Percentiles rank a stretch among this genome's conserved stretches.
Evolutionary conservation across 2,888 invertebrate species (phyloP).

Genomic region (Cryptus viduatorius): DNA sequence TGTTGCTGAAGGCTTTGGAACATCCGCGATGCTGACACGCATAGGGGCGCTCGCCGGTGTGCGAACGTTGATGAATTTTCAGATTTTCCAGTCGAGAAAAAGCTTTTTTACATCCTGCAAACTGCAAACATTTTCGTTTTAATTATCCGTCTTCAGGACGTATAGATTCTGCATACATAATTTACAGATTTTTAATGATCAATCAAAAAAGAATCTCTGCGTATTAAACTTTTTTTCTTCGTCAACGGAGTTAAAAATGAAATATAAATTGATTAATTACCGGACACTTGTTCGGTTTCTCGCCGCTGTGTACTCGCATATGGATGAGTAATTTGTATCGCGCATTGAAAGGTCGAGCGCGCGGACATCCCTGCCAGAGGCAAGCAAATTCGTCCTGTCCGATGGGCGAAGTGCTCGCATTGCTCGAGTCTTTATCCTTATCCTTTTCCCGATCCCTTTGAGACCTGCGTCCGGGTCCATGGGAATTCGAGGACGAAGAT

Average conservation of each 20-base stretch:
- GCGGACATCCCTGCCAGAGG: constrained; percentile 96
- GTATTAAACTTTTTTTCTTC: neutral
- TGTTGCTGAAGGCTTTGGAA: constrained; percentile 98
- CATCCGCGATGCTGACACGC: constrained; percentile 97
- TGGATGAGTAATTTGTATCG: constrained; percentile 98
- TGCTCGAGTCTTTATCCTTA: constrained; percentile 51
- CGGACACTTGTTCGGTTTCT: constrained; percentile 98
- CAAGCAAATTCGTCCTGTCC: constrained; percentile 93
- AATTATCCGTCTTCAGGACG: neutral
- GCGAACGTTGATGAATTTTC: constrained; percentile 98
- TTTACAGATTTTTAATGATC: no score
- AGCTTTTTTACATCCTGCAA: constrained; percentile 96
- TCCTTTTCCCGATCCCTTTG: constrained; percentile 77
- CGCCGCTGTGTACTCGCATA: constrained; percentile 98
- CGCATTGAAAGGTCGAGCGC: constrained; percentile 97
- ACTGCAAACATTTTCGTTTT: constrained; percentile 86
- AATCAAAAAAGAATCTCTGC: neutral
- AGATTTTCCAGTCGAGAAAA: constrained; percentile 98
- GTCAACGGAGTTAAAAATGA: neutral
- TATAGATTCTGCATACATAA: neutral
- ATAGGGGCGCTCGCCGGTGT: constrained; percentile 98
- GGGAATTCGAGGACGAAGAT: constrained; percentile 78
- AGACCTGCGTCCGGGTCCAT: constrained; percentile 76
- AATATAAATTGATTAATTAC: constrained; percentile 88
- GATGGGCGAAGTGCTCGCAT: constrained; percentile 28